Conservation (phyloP, 2,797 vertebrate species). For the Schizopygopsis pylzovi region DNA sequence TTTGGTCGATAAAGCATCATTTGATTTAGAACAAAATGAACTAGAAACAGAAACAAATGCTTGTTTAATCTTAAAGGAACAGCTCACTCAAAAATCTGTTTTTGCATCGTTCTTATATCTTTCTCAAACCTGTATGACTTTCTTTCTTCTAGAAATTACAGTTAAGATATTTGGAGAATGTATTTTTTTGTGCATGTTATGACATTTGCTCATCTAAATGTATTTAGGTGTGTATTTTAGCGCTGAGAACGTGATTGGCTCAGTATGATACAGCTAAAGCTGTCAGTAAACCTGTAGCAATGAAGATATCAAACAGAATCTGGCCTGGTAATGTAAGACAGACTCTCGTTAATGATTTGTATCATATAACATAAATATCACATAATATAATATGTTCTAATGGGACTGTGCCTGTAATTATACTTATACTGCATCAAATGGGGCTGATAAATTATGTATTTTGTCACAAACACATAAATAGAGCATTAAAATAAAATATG, state of each 20-base stretch:
- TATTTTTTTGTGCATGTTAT: neutral
- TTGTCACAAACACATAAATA: too few relatives aligned
- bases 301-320: conserved; percentile 66
- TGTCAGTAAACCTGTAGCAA: conserved; percentile 62
- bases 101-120: neutral
- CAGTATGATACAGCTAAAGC: conserved; percentile 52
- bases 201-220: neutral
- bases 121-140: neutral
- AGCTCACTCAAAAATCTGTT: conserved; percentile 61
- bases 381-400: too few relatives aligned
- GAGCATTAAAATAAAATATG: too few relatives aligned
- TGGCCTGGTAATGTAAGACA: conserved; percentile 59
- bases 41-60: neutral
- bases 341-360: too few relatives aligned
- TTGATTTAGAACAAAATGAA: neutral
- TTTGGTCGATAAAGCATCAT: neutral
- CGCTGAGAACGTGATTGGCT: conserved; percentile 70
- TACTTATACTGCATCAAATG: too few relatives aligned
- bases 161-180: neutral
- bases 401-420: too few relatives aligned
- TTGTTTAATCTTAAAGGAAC: neutral
- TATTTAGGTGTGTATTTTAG: conserved; percentile 68
- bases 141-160: neutral
- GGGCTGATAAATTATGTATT: too few relatives aligned
- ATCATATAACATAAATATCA: too few relatives aligned